A percentile compares a stretch with the other conserved stretches of the same genome.
Conservation (phyloP, 2,113 vertebrate species). For the Sialia sialis region DNA sequence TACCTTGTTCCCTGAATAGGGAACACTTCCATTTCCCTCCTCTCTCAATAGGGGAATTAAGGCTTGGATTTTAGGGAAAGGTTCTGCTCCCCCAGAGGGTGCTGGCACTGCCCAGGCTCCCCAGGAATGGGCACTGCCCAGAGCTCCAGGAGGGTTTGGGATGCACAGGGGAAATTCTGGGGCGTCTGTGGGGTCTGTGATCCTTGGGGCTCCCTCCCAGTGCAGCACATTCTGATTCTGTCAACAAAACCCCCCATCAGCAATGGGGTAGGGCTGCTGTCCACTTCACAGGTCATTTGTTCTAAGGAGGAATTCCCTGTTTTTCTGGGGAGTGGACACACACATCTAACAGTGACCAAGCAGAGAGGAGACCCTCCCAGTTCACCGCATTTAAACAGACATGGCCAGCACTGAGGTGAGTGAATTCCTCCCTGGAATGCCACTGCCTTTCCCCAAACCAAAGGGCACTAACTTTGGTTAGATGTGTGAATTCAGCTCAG, state of each 20-base stretch:
- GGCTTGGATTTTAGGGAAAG: fast-evolving
- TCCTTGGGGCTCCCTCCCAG: fast-evolving
- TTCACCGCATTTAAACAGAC: background rate
- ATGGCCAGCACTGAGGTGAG: background rate
- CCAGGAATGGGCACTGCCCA: no score
- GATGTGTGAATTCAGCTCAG: background rate
- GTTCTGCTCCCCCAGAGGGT: background rate
- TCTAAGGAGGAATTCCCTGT: background rate
- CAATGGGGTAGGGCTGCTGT: background rate
- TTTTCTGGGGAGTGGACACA: no score
- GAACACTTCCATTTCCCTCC: background rate
- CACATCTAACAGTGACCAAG: background rate
- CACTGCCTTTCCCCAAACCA: background rate
- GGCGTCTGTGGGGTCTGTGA: background rate
- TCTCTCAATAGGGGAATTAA: background rate
- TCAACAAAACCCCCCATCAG: background rate
- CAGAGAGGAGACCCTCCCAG: background rate
- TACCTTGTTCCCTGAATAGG: background rate
- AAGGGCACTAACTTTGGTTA: background rate
- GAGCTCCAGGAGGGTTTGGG: background rate
- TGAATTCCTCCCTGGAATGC: background rate
- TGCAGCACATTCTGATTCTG: background rate
- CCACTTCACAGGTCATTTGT: background rate
- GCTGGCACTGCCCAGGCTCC: background rate
- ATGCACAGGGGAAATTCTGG: fast-evolving